Percentiles rank a stretch among this genome's conserved stretches.
Conservation (phyloP, 1,140 invertebrate genomes). For the Panagrolaimus sp. region DNA sequence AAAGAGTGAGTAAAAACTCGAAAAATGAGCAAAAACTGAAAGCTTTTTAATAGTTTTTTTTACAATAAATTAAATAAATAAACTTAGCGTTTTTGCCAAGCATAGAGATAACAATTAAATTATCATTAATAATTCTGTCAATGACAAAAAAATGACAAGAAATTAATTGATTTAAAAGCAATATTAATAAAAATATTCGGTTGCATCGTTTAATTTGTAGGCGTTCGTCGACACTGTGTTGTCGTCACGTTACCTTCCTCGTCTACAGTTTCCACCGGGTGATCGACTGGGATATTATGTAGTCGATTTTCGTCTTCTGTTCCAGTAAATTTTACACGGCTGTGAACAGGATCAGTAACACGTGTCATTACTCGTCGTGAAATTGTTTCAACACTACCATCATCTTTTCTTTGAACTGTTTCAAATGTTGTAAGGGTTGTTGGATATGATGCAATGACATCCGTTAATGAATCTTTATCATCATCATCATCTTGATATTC, state of each 20-base stretch:
- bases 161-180: no score
- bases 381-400: slow-evolving; percentile 50
- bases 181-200: no score
- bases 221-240: slow-evolving; percentile 28
- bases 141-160: no score
- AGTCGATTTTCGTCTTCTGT: slow-evolving; percentile 50
- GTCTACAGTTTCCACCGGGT: slow-evolving; percentile 37
- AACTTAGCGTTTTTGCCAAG: no score
- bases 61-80: no score
- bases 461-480: slow-evolving; percentile 45
- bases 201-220: neutral
- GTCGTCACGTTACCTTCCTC: slow-evolving; percentile 45
- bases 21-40: no score
- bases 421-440: slow-evolving; percentile 54
- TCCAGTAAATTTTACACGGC: slow-evolving; percentile 49
- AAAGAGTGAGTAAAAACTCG: no score
- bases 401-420: slow-evolving; percentile 39
- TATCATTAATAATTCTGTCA: no score
- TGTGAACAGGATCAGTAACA: slow-evolving; percentile 51
- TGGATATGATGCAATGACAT: slow-evolving; percentile 43
- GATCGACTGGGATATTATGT: slow-evolving; percentile 32
- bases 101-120: no score
- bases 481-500: slow-evolving; percentile 38
- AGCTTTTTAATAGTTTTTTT: no score
- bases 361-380: slow-evolving; percentile 47